Percentiles rank a stretch among this genome's conserved stretches.
phyloP scores from a whole-genome alignment of 1,140 invertebrate genomes.

The Pseudomyrmex flavicornis region DNA sequence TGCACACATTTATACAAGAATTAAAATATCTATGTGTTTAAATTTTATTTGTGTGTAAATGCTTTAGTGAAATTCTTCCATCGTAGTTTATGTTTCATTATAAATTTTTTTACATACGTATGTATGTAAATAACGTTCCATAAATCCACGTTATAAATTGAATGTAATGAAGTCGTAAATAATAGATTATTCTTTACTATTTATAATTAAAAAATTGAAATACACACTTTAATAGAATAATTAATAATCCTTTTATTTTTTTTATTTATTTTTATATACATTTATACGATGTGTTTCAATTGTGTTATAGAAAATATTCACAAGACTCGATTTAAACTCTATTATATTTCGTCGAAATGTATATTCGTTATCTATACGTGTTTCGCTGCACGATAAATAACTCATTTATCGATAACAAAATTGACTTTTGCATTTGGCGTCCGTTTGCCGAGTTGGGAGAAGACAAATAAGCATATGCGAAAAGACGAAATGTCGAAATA shows the following conservation, averaged over 20 bases:
- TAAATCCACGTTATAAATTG: conserved; percentile 8
- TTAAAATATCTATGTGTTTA: no score
- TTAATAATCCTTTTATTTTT: no score
- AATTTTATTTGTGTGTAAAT: no score
- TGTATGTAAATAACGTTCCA: no score
- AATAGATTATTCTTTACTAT: background rate
- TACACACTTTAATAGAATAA: no score
- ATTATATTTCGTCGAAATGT: background rate
- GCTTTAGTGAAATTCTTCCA: no score
- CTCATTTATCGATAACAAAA: conserved; percentile 9
- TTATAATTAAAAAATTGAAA: no score
- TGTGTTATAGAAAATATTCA: background rate
- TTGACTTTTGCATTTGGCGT: conserved; percentile 18
- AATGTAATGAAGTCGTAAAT: background rate
- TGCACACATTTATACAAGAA: no score
- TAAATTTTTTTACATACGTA: no score
- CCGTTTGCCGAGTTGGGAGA: background rate
- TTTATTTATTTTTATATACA: no score
- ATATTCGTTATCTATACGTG: conserved; percentile 9
- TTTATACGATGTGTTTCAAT: background rate
- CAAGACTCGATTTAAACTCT: conserved; percentile 26
- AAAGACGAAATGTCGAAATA: background rate
- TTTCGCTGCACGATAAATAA: conserved; percentile 36
- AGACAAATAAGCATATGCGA: background rate
- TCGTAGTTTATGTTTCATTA: no score